phyloP scores from a whole-genome alignment of 1,140 invertebrate species.

The Pseudomyrmex cubaensis region DNA sequence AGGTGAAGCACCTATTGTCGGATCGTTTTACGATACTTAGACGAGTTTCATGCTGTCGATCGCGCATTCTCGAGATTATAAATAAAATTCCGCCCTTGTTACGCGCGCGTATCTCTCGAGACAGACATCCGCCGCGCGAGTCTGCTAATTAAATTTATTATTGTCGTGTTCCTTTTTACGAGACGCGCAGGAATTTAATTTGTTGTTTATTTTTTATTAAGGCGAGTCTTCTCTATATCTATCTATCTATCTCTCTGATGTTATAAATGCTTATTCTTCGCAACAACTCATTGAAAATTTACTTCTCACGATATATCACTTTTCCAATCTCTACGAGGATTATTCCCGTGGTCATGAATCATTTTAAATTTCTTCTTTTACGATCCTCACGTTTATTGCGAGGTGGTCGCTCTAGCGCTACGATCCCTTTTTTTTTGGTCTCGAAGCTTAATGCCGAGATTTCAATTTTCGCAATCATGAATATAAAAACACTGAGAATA shows the following conservation, averaged over 20 bases:
- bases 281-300: constrained; percentile 17
- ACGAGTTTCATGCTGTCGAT: not conserved
- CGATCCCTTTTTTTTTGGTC: not conserved
- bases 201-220: not conserved
- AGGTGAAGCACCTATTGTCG: not conserved
- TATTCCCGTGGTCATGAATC: constrained; percentile 20
- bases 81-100: not conserved
- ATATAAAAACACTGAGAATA: not conserved
- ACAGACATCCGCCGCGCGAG: not conserved
- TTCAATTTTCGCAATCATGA: constrained; percentile 2
- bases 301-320: constrained; percentile 38
- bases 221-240: not conserved
- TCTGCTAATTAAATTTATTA: constrained; percentile 32
- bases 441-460: not conserved
- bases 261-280: constrained; percentile 1
- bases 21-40: not conserved
- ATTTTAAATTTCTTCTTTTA: constrained; percentile 28
- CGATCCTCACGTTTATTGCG: not conserved
- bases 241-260: not conserved
- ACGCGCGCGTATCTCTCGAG: not conserved
- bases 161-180: not conserved
- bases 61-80: not conserved
- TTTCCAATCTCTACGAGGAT: constrained; percentile 4
- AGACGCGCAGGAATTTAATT: not conserved
- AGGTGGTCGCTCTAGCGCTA: not conserved